Conservation (phyloP, 2,797 vertebrate species). For the Acrossocheilus fasciatus region DNA sequence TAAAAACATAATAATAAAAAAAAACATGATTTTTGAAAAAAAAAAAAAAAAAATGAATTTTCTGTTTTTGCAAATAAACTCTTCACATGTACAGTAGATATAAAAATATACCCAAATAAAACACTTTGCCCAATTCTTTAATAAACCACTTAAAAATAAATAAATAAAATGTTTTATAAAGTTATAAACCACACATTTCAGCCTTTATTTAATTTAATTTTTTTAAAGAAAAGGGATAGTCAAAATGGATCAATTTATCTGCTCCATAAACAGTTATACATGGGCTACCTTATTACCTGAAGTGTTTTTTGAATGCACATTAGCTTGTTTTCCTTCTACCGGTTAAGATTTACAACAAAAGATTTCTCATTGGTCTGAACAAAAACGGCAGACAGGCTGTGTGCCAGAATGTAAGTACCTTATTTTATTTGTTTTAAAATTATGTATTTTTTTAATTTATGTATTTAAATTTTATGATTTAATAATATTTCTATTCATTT, state of each 20-base stretch:
- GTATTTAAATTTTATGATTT: not conserved
- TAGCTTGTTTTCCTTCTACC: no score
- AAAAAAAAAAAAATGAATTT: accelerated
- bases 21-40: no score
- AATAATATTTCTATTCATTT: no score
- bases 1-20: no score
- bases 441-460: not conserved
- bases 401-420: not conserved
- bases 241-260: no score
- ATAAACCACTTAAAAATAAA: not conserved
- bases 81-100: not conserved
- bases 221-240: no score
- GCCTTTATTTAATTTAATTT: no score
- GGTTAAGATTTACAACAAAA: not conserved
- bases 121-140: not conserved
- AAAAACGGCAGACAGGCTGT: not conserved
- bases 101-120: not conserved
- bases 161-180: no score
- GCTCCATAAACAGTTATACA: not conserved
- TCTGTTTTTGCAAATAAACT: no score
- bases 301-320: not conserved
- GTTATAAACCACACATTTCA: no score
- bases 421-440: not conserved
- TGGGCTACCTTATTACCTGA: not conserved
- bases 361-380: not conserved